A percentile compares a stretch with the other conserved stretches of the same genome.
phyloP scores from a whole-genome alignment of 2,888 invertebrate species.

The Syrista parreyssii region DNA sequence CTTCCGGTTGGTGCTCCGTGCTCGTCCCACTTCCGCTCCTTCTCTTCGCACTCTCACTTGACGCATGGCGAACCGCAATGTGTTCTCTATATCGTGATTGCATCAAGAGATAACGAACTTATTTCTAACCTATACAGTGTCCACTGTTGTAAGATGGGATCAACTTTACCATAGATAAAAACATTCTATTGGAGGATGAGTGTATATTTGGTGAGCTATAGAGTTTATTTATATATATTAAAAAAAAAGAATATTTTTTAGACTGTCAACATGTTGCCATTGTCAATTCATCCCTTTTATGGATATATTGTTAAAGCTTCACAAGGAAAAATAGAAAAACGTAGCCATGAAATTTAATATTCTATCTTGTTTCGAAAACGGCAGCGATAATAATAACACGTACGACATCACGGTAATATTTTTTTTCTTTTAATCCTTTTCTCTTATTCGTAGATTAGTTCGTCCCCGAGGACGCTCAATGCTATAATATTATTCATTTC shows the following conservation, averaged over 20 bases:
- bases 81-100: background rate
- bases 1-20: background rate
- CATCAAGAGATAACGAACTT: background rate
- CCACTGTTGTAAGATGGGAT: background rate
- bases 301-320: constrained; percentile 24
- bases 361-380: background rate
- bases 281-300: constrained; percentile 11
- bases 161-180: background rate
- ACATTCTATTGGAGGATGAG: background rate
- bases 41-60: background rate
- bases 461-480: constrained; percentile 17
- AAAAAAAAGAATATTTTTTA: background rate
- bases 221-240: background rate
- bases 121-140: background rate
- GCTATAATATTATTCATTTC: constrained; percentile 53
- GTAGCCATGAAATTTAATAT: constrained; percentile 5
- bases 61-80: background rate
- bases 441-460: constrained; percentile 14
- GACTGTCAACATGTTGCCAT: constrained; percentile 19
- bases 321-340: constrained; percentile 25
- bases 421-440: constrained; percentile 12
- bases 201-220: background rate
- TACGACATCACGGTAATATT: constrained; percentile 2
- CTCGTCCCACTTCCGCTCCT: background rate
- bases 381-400: background rate